Base-by-base conservation (phyloP, 2,888 invertebrate species). In the Gortyna flavago region DNA sequence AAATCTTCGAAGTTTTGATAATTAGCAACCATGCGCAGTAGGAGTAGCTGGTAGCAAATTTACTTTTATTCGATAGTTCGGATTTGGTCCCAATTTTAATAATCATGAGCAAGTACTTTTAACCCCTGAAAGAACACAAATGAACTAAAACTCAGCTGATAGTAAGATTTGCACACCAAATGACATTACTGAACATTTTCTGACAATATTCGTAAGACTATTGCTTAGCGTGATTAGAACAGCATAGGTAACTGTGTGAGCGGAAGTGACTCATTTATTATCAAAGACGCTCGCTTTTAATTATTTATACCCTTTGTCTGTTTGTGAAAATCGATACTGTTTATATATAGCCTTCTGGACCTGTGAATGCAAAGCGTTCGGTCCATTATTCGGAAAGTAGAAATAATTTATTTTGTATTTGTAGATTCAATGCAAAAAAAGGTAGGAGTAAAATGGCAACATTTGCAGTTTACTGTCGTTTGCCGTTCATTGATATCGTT, bases 221-320 rank as follows among this genome's bases (percentile, higher is more conserved):
- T 81, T 78, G 68, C 68, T 70, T 57, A 64, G 35, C 32, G 13
- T 75, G 9, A 57, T 75, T 66, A 72, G 35, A 62, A 72, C 77
- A 77, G 13, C 38, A 71, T 44, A 66, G 2, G 38, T 64, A n/a
- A 16, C 13, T 35, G 66, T 74, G 73, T 81, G 77, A 72, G 70
- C 66, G 51, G 57, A 74, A 77, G 61, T 38, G 64, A 70, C 62
- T 64, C 65, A 86, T 83, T 79, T 72, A 76, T 77, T 77, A 77
- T 65, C 70, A 77, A 65, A 61, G 73, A 35, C 41, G 68, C 68
- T 77, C n/a, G 62, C 67, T 77, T 80, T 85, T 85, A 79, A 79
- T 87, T 83, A 78, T 67, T 87, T 83, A 78, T 67, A 75, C 67
- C 57, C 68, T 68, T 75, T 66, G 66, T 69, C 32, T 41, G 69